Evolutionary conservation across 2,113 vertebrate species (phyloP).

Genomic region (Rhinichthys klamathensis): DNA sequence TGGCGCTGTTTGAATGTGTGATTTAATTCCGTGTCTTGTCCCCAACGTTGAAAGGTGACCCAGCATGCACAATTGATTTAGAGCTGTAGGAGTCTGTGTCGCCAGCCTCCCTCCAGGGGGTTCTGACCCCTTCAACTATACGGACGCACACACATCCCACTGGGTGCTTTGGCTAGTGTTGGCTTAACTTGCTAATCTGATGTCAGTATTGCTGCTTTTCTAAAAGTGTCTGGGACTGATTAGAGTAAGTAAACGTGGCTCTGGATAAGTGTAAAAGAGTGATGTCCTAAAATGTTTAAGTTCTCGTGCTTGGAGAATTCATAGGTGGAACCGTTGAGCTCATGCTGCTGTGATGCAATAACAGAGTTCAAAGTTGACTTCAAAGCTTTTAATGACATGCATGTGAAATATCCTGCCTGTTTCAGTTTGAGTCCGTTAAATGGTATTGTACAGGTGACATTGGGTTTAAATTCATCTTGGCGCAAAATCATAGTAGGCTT

Average conservation of each 20-base stretch:
- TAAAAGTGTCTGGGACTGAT: not conserved
- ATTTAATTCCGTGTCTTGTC: not conserved
- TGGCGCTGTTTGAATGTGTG: not conserved
- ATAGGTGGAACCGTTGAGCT: slow-evolving; percentile 7
- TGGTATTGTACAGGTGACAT: not conserved
- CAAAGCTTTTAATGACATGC: slow-evolving; percentile 18
- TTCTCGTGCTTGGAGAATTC: not conserved
- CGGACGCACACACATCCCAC: not conserved
- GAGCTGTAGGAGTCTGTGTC: slow-evolving; percentile 49
- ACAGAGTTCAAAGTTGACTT: slow-evolving; percentile 26
- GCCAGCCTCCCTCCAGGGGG: slow-evolving; percentile 57
- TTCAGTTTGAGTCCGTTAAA: not conserved
- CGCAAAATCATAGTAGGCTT: no score
- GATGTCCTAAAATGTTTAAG: not conserved
- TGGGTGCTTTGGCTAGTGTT: slow-evolving; percentile 35
- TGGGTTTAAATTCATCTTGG: no score
- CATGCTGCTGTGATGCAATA: slow-evolving; percentile 1
- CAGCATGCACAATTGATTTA: slow-evolving; percentile 59
- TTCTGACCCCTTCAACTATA: slow-evolving; percentile 17
- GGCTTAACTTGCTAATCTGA: not conserved
- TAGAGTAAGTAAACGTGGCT: not conserved
- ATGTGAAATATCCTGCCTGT: not conserved
- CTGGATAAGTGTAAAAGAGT: not conserved
- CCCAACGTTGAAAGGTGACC: slow-evolving; percentile 40
- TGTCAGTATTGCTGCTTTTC: not conserved